Conservation (phyloP, 2,113 vertebrate genomes). For the Lynx canadensis region DNA sequence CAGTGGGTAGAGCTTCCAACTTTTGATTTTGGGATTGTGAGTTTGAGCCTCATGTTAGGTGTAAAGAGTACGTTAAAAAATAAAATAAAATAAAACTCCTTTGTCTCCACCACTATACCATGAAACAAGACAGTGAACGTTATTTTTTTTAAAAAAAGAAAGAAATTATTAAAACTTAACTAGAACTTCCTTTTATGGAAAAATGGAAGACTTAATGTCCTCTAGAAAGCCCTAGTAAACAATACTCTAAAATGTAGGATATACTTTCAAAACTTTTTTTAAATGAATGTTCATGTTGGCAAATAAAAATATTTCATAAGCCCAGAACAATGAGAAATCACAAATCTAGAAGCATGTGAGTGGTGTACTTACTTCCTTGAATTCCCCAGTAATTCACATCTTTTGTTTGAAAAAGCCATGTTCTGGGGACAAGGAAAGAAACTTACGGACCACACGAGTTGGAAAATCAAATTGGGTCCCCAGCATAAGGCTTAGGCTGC, state of each 20-base stretch:
- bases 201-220: not conserved
- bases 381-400: not conserved
- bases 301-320: not conserved
- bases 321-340: not conserved
- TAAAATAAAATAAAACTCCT: not conserved
- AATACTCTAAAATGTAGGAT: not conserved
- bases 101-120: not conserved
- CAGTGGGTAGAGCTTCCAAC: not conserved
- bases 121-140: not conserved
- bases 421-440: not conserved
- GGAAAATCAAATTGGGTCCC: not conserved
- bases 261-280: slow-evolving; percentile 8
- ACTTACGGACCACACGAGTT: not conserved
- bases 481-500: not conserved
- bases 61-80: not conserved
- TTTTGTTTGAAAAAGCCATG: not conserved
- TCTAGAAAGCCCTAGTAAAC: not conserved
- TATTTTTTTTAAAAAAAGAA: not conserved
- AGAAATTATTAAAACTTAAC: not conserved
- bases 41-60: not conserved
- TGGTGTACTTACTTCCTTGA: not conserved
- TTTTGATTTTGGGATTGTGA: not conserved
- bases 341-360: not conserved
- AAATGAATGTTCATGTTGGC: not conserved
- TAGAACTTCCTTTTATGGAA: slow-evolving; percentile 26